phyloP scores from a whole-genome alignment of 2,888 invertebrate species.

The Ophion ventricosus region DNA sequence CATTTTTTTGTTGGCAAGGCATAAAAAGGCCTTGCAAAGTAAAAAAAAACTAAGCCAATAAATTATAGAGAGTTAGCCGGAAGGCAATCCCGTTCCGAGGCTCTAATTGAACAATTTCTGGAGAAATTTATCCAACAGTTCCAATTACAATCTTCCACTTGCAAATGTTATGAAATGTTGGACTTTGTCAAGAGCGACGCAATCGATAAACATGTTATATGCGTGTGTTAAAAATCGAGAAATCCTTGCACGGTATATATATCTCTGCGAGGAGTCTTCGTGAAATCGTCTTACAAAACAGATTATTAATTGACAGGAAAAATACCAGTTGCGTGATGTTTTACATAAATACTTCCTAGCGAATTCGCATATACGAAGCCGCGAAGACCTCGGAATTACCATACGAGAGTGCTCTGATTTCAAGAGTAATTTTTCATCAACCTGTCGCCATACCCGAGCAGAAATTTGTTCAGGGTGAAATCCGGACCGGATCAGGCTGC shows the following conservation, averaged over 20 bases:
- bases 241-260: slow-evolving; percentile 40
- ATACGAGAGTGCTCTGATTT: neutral
- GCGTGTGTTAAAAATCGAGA: slow-evolving; percentile 29
- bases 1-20: too few relatives aligned
- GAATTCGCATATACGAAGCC: neutral
- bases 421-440: neutral
- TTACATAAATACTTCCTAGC: neutral
- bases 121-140: slow-evolving; percentile 58
- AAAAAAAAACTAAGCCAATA: neutral
- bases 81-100: neutral
- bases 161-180: neutral
- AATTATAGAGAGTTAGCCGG: slow-evolving; percentile 1
- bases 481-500: too few relatives aligned
- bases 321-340: neutral
- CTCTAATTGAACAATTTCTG: slow-evolving; percentile 32
- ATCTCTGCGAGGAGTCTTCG: neutral
- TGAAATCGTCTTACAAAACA: slow-evolving; percentile 4
- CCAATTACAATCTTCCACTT: slow-evolving; percentile 24
- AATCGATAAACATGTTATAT: neutral
- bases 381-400: slow-evolving; percentile 3
- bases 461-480: too few relatives aligned
- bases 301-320: slow-evolving; percentile 11
- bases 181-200: neutral
- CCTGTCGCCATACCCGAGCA: too few relatives aligned
- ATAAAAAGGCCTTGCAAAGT: too few relatives aligned